Evolutionary conservation across 2,797 vertebrate genomes (phyloP).

Genomic region (Peromyscus aztecus): DNA sequence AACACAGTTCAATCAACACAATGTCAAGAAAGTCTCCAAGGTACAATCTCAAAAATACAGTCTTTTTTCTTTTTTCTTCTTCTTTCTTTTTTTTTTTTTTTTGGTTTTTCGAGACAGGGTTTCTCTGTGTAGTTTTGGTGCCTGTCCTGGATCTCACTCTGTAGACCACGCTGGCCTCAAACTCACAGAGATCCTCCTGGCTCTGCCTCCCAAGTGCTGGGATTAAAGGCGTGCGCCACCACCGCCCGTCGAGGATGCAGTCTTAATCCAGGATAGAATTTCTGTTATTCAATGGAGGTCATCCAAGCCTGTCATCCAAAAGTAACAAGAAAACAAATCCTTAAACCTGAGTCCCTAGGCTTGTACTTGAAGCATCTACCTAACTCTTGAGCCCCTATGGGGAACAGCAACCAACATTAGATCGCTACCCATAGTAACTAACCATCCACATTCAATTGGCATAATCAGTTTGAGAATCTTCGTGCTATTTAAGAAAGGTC

Average conservation of each 20-base stretch:
- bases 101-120: too few relatives aligned
- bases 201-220: too few relatives aligned
- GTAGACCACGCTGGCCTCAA: too few relatives aligned
- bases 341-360: not conserved
- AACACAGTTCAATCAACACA: constrained; percentile 2
- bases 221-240: too few relatives aligned
- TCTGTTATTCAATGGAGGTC: not conserved
- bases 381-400: not conserved
- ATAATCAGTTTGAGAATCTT: not conserved
- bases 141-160: too few relatives aligned
- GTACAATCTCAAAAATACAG: not conserved
- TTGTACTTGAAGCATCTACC: not conserved
- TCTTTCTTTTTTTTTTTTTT: too few relatives aligned
- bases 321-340: not conserved
- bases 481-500: not conserved
- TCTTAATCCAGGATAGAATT: constrained; percentile 15
- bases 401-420: not conserved
- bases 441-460: not conserved
- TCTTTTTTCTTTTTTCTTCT: too few relatives aligned
- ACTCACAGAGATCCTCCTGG: too few relatives aligned
- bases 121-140: too few relatives aligned
- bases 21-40: not conserved
- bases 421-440: not conserved
- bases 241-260: too few relatives aligned
- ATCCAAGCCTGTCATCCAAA: not conserved